Conservation (phyloP, 1,140 invertebrate species). For the Cheumatopsyche charites region DNA sequence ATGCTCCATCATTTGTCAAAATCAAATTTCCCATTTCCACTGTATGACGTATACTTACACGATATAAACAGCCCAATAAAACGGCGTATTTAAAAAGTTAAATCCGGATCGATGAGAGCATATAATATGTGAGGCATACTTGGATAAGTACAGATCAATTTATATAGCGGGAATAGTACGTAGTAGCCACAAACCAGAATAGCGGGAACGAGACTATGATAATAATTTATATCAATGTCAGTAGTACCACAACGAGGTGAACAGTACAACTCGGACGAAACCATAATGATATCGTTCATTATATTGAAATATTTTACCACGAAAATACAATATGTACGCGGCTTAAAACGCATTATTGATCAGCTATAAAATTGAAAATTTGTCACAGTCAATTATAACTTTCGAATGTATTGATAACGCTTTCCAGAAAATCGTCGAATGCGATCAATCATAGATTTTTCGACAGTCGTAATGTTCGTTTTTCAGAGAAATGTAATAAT, state of each 20-base stretch:
- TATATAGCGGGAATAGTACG: not conserved
- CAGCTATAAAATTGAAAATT: no score
- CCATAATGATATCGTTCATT: slow-evolving; percentile 2
- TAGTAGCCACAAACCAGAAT: slow-evolving; percentile 13
- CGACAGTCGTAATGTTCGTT: slow-evolving; percentile 27
- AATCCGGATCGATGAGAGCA: no score
- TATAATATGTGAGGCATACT: no score
- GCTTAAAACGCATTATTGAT: no score
- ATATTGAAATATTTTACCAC: no score
- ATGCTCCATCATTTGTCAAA: not conserved
- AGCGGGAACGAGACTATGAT: slow-evolving; percentile 22
- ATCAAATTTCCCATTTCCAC: not conserved
- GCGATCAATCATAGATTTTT: slow-evolving; percentile 14
- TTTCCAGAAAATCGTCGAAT: no score
- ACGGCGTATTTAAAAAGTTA: no score
- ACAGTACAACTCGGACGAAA: not conserved
- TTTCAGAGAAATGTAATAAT: slow-evolving; percentile 45
- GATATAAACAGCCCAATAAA: no score
- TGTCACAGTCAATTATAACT: no score
- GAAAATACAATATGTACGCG: no score
- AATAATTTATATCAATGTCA: slow-evolving; percentile 30
- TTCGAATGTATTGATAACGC: no score
- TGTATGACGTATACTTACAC: no score
- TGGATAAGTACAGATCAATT: not conserved
- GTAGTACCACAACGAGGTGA: slow-evolving; percentile 29